Conservation (phyloP, 2,113 vertebrate genomes). For the Rissa tridactyla region DNA sequence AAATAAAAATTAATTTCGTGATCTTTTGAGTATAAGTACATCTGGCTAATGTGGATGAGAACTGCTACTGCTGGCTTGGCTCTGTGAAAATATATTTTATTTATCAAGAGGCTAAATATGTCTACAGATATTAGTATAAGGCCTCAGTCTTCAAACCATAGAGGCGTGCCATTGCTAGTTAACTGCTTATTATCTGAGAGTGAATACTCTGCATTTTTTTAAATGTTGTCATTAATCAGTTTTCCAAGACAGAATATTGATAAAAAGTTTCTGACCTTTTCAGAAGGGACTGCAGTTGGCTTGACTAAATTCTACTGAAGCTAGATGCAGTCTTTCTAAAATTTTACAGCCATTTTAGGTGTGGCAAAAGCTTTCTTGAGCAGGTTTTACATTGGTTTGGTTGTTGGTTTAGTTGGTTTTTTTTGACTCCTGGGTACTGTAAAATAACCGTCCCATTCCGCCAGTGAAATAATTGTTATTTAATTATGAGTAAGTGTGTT, state of each 20-base stretch:
- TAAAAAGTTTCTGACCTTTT: neutral
- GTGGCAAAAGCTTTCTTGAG: neutral
- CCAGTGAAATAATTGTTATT: neutral
- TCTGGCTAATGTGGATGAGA: neutral
- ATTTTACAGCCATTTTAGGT: neutral
- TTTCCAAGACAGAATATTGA: neutral
- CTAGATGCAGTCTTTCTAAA: neutral
- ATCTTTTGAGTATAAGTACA: neutral
- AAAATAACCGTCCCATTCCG: neutral
- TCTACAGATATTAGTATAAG: neutral
- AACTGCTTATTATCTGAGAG: neutral
- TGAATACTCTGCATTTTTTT: neutral
- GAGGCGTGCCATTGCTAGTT: neutral
- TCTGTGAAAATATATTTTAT: neutral
- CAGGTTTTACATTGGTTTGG: neutral
- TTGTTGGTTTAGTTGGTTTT: neutral
- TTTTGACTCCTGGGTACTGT: neutral
- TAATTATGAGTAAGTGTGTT: neutral
- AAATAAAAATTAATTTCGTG: neutral
- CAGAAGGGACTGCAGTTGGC: neutral
- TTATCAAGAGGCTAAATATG: neutral
- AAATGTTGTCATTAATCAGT: neutral
- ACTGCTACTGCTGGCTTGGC: neutral
- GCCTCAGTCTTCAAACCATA: neutral
- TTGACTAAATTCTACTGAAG: neutral